phyloP scores from a whole-genome alignment of 2,797 vertebrate species.

The Pangasius sanitwongsei region DNA sequence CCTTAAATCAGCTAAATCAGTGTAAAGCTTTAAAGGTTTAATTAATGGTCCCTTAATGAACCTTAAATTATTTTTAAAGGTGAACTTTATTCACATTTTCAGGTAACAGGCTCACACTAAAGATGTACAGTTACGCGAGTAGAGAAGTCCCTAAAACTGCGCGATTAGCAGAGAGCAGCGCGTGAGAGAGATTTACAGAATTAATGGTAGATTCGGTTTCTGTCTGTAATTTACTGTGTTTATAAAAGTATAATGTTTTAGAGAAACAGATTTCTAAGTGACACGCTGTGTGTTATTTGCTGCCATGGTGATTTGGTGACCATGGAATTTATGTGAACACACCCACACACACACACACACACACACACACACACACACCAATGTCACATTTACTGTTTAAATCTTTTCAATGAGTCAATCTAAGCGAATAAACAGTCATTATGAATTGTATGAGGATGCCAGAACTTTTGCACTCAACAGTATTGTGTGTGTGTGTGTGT shows the following conservation, averaged over 20 bases:
- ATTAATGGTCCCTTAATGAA: not conserved
- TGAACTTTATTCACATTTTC: not conserved
- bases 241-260: not conserved
- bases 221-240: not conserved
- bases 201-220: not conserved
- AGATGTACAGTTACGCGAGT: too few species aligned
- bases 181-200: not conserved
- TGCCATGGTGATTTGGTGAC: not conserved
- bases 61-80: not conserved
- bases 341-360: not conserved
- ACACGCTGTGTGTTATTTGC: not conserved
- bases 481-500: conserved; percentile 1
- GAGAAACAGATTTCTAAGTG: not conserved
- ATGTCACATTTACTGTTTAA: not conserved
- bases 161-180: not conserved
- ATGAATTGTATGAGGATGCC: not conserved
- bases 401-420: not conserved
- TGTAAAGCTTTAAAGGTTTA: not conserved
- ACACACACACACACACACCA: not conserved
- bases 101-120: not conserved
- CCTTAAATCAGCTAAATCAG: not conserved
- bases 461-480: not conserved
- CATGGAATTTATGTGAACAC: not conserved
- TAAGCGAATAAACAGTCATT: not conserved
- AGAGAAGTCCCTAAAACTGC: not conserved